phyloP scores from a whole-genome alignment of 2,797 vertebrate species.

The Centropyge bicolor region DNA sequence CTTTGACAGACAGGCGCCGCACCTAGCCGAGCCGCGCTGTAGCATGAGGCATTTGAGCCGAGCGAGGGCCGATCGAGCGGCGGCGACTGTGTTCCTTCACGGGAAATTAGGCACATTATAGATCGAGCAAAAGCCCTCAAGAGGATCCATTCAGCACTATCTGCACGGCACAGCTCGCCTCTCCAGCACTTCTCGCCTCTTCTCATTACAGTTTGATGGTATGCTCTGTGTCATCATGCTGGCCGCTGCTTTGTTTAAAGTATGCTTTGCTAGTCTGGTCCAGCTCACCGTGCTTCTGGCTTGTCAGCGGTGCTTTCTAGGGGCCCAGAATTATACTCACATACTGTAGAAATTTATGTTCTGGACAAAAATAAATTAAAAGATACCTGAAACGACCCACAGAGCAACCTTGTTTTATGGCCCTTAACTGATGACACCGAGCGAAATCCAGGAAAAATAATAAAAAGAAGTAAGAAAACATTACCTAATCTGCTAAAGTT shows the following conservation, averaged over 20 bases:
- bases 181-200: conserved; percentile 20
- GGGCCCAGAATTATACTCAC: background rate
- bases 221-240: conserved; percentile 27
- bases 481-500: conserved; percentile 20
- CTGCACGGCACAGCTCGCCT: conserved; percentile 4
- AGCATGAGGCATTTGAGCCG: background rate
- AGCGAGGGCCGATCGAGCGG: conserved; percentile 22
- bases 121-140: conserved; percentile 41
- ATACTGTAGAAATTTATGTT: conserved; percentile 26
- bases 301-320: background rate
- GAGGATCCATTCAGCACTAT: conserved; percentile 49
- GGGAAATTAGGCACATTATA: conserved; percentile 61
- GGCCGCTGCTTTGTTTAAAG: conserved; percentile 26
- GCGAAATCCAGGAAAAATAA: conserved; percentile 16
- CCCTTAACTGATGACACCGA: conserved; percentile 10
- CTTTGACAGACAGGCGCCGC: conserved; percentile 63
- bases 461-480: background rate
- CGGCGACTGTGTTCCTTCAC: conserved; percentile 32
- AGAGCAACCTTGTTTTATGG: conserved; percentile 33
- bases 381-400: conserved; percentile 31
- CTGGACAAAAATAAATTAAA: conserved; percentile 17
- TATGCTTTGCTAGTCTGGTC: background rate
- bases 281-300: background rate
- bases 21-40: conserved; percentile 39
- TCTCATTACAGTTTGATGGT: conserved; percentile 16